These are phyloP conservation scores for Daubentonia madagascariensis DNA, from an alignment of 2,113 vertebrate genomes.

Conservation along the genomic window DNA sequence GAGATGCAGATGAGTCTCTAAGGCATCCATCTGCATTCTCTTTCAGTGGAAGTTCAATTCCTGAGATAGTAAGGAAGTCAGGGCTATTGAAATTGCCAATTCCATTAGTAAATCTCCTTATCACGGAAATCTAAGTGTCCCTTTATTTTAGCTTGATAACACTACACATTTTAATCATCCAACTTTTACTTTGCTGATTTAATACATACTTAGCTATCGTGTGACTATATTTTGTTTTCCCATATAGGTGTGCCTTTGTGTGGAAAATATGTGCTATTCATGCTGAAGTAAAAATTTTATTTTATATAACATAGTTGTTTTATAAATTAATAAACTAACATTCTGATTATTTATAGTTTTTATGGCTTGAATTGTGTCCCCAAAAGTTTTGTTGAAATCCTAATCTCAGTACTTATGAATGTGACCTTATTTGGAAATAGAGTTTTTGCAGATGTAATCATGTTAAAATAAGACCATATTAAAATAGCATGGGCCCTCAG, in stretches of 20 bases:
- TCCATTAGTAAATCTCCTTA: background rate
- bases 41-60: background rate
- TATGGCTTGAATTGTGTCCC: background rate
- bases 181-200: background rate
- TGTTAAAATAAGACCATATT: background rate
- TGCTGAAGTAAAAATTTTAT: background rate
- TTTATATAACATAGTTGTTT: background rate
- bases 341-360: background rate
- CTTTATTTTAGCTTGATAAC: background rate
- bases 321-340: background rate
- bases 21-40: background rate
- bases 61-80: background rate
- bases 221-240: background rate
- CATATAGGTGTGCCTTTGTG: background rate
- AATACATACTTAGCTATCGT: background rate
- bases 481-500: background rate
- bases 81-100: background rate
- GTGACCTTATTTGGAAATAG: background rate
- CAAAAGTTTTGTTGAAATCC: background rate
- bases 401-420: background rate
- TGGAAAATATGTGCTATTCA: background rate
- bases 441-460: background rate
- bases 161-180: background rate
- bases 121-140: background rate
- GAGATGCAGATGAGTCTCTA: background rate